Evolutionary conservation across 2,888 invertebrate species (phyloP), one percentile per base, ranked within the genome.

Genomic region (Ganaspis brasiliensis): DNA sequence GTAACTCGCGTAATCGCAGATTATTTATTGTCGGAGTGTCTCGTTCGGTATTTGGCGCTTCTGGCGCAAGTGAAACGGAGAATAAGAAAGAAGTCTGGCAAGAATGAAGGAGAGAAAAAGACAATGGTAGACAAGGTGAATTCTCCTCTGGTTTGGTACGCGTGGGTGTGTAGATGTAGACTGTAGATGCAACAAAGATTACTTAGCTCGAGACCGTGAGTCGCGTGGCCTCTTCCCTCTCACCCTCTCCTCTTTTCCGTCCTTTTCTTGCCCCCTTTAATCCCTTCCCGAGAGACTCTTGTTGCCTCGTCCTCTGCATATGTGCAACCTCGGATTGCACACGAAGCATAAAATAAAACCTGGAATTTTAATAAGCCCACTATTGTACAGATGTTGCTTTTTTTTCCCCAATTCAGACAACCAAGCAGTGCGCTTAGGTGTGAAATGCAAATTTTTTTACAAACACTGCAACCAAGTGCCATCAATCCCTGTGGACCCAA

Each of bases 341-440:
- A 84, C 85, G 84, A 79, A 19, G 83, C 86, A 87, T 88, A 87
- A 88, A 88, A 88, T 88, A 88, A 86, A 88, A 86, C 82, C 85
- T 85, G 88, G 88, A 88, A 88, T 88, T 88, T 88, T 88, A 88
- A 88, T 88, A 88, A 88, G 88, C 86, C 85, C 84, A 85, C 87
- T 87, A 88, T 87, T 88, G 88, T 88, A 88, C 87, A 67, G 40
- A 24, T 67, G 24, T 24, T 21, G 86, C 88, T 85, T 81, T 86
- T 86, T 85, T 84, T 52, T 49, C 12, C 14, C 83, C 81, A 81
- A 81, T 81, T 76, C 82, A 79, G 87, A 85, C 80, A 82, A 83
- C 84, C 73, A 83, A 52, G 19, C 73, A 35, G 77, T 81, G 81
- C 81, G 83, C 81, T 79, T 37, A 63, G 63, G 67, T 67, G 67